Percentiles rank a stretch among this genome's conserved stretches.
phyloP scores from a whole-genome alignment of 2,888 invertebrate genomes.

The Agriopis leucophaearia region DNA sequence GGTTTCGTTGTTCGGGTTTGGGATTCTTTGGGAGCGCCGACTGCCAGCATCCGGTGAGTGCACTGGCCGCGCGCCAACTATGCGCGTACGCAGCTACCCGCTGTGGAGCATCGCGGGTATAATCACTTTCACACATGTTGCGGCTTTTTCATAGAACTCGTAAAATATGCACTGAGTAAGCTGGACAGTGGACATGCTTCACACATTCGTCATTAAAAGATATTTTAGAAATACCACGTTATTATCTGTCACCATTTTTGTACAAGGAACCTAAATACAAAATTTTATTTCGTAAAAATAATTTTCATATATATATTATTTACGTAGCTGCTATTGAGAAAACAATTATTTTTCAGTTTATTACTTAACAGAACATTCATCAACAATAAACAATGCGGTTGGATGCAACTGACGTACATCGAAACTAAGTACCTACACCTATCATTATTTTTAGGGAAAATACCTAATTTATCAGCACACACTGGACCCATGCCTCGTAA shows the following conservation, averaged over 20 bases:
- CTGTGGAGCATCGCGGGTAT: conserved; percentile 67
- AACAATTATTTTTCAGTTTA: conserved; percentile 2
- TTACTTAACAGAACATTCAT: background rate
- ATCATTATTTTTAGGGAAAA: background rate
- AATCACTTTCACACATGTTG: conserved; percentile 56
- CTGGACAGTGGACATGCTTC: conserved; percentile 33
- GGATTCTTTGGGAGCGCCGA: conserved; percentile 53
- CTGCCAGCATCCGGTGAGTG: conserved; percentile 71
- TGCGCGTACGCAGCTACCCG: conserved; percentile 67
- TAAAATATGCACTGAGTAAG: conserved; percentile 52
- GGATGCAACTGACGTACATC: conserved; percentile 8
- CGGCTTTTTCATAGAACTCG: conserved; percentile 54
- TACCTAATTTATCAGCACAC: conserved; percentile 6
- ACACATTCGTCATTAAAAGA: conserved; percentile 20
- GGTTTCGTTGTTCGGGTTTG: conserved; percentile 42
- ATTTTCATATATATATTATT: conserved; percentile 21
- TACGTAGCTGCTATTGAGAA: conserved; percentile 15
- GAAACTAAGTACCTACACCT: background rate
- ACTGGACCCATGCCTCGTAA: conserved; percentile 37
- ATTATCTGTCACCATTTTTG: background rate
- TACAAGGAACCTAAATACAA: background rate
- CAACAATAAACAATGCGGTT: background rate
- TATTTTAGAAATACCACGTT: conserved; percentile 35
- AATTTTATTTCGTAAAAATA: background rate
- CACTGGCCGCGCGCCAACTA: conserved; percentile 73